These are phyloP conservation scores for Anolis sagrei DNA, from an alignment of 2,113 vertebrate genomes.

Conservation along the genomic window DNA sequence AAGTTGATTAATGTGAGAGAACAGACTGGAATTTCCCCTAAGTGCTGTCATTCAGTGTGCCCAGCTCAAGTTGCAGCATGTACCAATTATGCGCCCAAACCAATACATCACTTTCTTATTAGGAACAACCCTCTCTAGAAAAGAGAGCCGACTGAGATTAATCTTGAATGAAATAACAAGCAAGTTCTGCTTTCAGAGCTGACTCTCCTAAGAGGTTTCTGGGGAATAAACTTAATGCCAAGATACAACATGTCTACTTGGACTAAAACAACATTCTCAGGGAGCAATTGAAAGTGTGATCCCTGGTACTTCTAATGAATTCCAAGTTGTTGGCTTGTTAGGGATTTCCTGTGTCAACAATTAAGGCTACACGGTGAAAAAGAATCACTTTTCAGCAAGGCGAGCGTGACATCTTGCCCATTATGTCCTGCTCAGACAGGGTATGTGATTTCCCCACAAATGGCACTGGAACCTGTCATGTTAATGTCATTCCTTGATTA, in stretches of 20 bases:
- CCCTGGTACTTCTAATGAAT: conserved; percentile 32
- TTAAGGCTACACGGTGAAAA: conserved; percentile 10
- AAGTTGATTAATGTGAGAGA: conserved; percentile 59
- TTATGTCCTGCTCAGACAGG: not conserved
- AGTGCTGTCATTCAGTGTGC: conserved; percentile 49
- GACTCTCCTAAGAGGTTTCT: conserved; percentile 10
- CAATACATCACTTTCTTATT: conserved; percentile 35
- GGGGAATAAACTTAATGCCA: conserved; percentile 8
- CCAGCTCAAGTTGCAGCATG: conserved; percentile 51
- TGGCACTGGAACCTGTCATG: not conserved
- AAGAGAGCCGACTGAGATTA: conserved; percentile 43
- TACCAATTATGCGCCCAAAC: conserved; percentile 46
- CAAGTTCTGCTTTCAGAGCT: conserved; percentile 47
- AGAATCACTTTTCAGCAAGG: not conserved
- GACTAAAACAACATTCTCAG: not conserved
- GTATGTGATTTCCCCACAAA: not conserved
- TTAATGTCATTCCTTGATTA: not conserved
- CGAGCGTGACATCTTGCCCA: not conserved
- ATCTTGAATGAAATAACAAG: conserved; percentile 48
- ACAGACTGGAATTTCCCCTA: conserved; percentile 57
- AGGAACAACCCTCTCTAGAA: conserved; percentile 41
- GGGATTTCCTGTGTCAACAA: not conserved
- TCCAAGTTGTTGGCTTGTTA: not conserved
- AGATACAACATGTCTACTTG: not conserved
- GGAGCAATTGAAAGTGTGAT: conserved; percentile 26